Evolutionary conservation across 2,888 invertebrate genomes (phyloP), one percentile per base, ranked within the genome.

Genomic region (Lysandra coridon): DNA sequence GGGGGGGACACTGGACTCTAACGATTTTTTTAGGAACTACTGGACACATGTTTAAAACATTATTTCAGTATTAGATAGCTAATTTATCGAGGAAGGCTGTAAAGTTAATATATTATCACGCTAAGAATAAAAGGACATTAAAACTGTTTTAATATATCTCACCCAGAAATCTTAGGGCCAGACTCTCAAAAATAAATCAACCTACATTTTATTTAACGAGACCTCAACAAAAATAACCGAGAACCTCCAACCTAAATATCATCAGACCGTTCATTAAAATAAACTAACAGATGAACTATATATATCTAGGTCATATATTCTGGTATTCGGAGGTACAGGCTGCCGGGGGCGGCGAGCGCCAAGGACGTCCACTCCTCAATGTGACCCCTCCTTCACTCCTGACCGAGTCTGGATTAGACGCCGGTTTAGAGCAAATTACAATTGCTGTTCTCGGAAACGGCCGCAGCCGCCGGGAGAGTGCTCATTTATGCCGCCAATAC

Each of bases 291-390:
- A 76, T 57, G 76, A 76, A 57, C 76, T 76, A 76, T 53, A 57
- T 33, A 53, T 57, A 76, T 76, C 37, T 76, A 76, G 76, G 76
- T 76, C 76, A 76, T 76, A 57, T 76, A 79, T 75, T 75, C 74
- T 75, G 49, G 23, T 77, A 44, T 79, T 40, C 23, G 57, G 57
- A 69, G 80, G 82, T 83, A 83, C 78, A 75, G 73, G 78, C 37
- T 64, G 78, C 78, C 33, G n/a, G 49, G 69, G 77, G 75, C 75
- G 75, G 82, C 82, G 83, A 78, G 64, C 40, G 85, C 87, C 91
- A 93, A 93, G 93, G 93, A 89, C 93, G 91, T 84, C 93, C 89
- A 88, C 89, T 91, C 83, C 85, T 87, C 91, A 92, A 92, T 88
- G 92, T 92, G 92, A 93, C 93, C 92, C 89, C 88, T 91, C 88